Conservation (phyloP, 1,140 invertebrate genomes). For the Pinna nobilis region DNA sequence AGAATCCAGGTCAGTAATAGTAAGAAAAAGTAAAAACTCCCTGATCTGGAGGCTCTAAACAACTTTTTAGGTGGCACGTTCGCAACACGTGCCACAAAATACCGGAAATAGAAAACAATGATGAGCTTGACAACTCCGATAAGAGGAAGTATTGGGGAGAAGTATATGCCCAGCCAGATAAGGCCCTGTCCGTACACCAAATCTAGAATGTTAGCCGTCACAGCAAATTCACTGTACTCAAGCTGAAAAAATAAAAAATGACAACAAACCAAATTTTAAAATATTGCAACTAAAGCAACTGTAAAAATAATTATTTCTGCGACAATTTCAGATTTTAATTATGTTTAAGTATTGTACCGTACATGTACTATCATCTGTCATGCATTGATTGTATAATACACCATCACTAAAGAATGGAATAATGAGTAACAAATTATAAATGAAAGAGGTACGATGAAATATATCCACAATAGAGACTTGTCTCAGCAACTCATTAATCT, state of each 20-base stretch:
- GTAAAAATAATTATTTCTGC: too few relatives aligned
- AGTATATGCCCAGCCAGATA: conserved; percentile 83
- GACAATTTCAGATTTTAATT: too few relatives aligned
- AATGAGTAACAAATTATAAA: too few relatives aligned
- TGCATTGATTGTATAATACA: too few relatives aligned
- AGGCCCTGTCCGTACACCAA: conserved; percentile 85
- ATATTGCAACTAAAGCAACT: too few relatives aligned
- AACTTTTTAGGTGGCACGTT: conserved; percentile 58
- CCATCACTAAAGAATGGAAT: too few relatives aligned
- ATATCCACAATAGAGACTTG: too few relatives aligned
- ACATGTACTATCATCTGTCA: background rate
- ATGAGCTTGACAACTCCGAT: conserved; percentile 81
- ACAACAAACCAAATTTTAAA: background rate
- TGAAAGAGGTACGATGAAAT: too few relatives aligned
- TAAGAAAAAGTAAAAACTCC: conserved; percentile 64
- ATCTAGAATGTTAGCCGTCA: conserved; percentile 81
- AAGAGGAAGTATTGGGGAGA: conserved; percentile 80
- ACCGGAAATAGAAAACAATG: conserved; percentile 82
- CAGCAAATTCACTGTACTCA: conserved; percentile 80
- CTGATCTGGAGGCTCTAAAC: conserved; percentile 64
- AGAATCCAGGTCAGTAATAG: conserved; percentile 61
- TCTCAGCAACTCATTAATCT: too few relatives aligned
- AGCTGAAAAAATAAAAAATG: conserved; percentile 53
- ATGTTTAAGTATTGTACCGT: too few relatives aligned
- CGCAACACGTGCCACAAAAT: conserved; percentile 71